These are phyloP conservation scores for Numenius arquata DNA, from an alignment of 2,113 vertebrate species.

Conservation along the genomic window DNA sequence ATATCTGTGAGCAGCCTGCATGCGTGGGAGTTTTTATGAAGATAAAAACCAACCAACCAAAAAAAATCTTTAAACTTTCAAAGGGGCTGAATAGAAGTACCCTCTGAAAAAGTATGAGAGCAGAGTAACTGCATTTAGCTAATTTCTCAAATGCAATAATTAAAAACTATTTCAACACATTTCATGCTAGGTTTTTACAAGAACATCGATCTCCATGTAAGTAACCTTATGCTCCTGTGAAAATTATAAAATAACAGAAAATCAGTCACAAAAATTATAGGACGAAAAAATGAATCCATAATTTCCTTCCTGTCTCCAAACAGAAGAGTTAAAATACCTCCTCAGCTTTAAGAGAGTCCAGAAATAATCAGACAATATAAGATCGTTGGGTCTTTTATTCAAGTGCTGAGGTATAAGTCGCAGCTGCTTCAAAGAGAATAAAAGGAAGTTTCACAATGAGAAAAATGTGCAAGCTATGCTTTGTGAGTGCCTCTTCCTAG, in stretches of 20 bases:
- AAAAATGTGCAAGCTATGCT: neutral
- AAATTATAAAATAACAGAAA: neutral
- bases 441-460: neutral
- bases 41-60: neutral
- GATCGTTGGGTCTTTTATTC: neutral
- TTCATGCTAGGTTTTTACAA: neutral
- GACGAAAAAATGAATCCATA: neutral
- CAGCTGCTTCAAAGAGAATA: neutral
- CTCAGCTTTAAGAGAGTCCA: neutral
- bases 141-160: neutral
- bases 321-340: neutral
- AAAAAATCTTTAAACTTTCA: neutral
- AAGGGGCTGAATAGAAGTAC: neutral
- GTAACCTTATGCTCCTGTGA: neutral
- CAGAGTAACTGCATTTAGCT: neutral
- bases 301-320: neutral
- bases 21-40: neutral
- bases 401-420: neutral
- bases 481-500: neutral
- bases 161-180: neutral
- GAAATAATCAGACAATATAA: neutral
- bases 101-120: neutral
- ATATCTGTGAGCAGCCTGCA: neutral
- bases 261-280: neutral
- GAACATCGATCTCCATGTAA: neutral